Base-by-base conservation (phyloP, 2,113 vertebrate genomes). In the Columba janthina region DNA sequence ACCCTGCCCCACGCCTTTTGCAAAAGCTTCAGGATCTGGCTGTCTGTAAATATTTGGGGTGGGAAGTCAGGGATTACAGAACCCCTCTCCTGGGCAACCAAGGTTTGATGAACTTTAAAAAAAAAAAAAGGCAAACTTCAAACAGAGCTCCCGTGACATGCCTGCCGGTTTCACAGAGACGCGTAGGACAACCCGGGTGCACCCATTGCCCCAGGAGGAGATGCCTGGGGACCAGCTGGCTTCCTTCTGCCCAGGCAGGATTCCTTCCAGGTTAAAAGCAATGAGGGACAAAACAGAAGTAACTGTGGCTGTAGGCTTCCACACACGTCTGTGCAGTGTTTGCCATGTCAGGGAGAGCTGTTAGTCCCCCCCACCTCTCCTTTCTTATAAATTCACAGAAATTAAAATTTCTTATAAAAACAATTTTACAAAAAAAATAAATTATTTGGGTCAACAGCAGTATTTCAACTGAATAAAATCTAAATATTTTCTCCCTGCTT, bases 291-390 rank as follows among this genome's bases (percentile, higher is more conserved):
- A 73, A 92, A 31, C 2, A 22, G 26, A 48, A 84, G 42, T 75
- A 36, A 12, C 8, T 0, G 17, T 5, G 24, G 26, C 56, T 20
- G 16, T 3, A 51, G 29, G 32, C 46, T 86, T 74, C 53, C 50
- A 50, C 34, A 16, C 6, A 17, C 0, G 1, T n/a, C 31, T 31
- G n/a, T 3, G 1, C 0, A 18, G 53, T 0, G 24, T 31, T 54
- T 28, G 46, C 12, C 4, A 5, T 0, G 3, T 38, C 53, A 34
- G 36, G 22, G 36, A 91, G 28, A 0, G 0, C 13, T 0, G 0
- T 42, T 53, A 57, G 54, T 3, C 8, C 4, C 8, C 11, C 31
- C 18, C 14, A 38, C 15, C 28, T 36, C 10, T 36, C 16, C 26
- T 8, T 75, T 48, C 77, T 44, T 42, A 34, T 5, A 72, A 69